These are phyloP conservation scores for Serrognathus titanus DNA, from an alignment of 2,888 invertebrate species.

Conservation along the genomic window DNA sequence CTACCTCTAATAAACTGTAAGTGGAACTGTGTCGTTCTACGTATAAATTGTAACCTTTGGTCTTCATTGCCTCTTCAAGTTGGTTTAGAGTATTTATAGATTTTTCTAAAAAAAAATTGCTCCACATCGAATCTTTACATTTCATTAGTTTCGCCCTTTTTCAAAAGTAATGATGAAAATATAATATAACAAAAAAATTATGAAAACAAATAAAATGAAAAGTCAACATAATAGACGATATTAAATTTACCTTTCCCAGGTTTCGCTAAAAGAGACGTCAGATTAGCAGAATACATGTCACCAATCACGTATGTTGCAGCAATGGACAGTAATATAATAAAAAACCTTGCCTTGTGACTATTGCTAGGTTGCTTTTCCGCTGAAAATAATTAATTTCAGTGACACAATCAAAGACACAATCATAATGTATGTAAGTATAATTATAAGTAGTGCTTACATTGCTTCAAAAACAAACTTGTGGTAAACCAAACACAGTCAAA, in stretches of 20 bases:
- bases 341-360: slow-evolving; percentile 64
- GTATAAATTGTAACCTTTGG: slow-evolving; percentile 61
- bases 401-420: neutral
- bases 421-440: too few species aligned
- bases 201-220: neutral
- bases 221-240: too few species aligned
- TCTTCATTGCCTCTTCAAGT: slow-evolving; percentile 63
- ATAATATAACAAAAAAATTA: neutral
- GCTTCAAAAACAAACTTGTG: slow-evolving; percentile 65
- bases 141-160: too few species aligned
- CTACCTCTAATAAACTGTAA: slow-evolving; percentile 64
- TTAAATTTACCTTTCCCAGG: slow-evolving; percentile 57
- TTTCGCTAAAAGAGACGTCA: slow-evolving; percentile 69
- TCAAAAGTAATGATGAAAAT: too few species aligned
- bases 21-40: slow-evolving; percentile 74
- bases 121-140: too few species aligned
- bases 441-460: slow-evolving; percentile 62
- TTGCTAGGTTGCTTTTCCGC: slow-evolving; percentile 61
- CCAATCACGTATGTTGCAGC: slow-evolving; percentile 75
- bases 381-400: slow-evolving; percentile 29
- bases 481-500: slow-evolving; percentile 72
- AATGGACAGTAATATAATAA: slow-evolving; percentile 68
- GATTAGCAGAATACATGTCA: slow-evolving; percentile 75
- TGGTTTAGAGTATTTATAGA: slow-evolving; percentile 66
- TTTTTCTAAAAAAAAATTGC: slow-evolving; percentile 50